Conservation (phyloP, 2,888 invertebrate genomes). For the Archips crataeganus region DNA sequence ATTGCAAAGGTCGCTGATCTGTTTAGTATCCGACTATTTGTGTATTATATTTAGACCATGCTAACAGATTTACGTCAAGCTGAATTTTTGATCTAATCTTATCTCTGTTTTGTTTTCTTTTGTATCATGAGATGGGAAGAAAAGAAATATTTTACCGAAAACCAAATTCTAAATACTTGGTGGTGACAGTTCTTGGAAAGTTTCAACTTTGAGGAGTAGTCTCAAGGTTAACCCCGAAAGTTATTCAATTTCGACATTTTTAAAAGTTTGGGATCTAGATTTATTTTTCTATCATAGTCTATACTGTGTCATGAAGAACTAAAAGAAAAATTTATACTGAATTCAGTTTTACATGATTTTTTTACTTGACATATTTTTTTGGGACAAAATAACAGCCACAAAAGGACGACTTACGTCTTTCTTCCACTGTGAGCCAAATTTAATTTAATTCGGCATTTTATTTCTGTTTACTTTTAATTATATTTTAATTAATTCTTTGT, state of each 20-base stretch:
- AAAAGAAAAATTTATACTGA: too few relatives aligned
- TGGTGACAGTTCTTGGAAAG: slow-evolving; percentile 7
- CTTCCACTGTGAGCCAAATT: not conserved
- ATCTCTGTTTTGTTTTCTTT: not conserved
- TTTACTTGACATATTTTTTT: too few relatives aligned
- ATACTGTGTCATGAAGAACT: too few relatives aligned
- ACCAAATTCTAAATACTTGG: not conserved
- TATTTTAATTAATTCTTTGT: too few relatives aligned
- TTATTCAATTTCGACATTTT: slow-evolving; percentile 1
- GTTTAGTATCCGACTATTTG: slow-evolving; percentile 6
- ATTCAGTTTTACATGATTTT: too few relatives aligned
- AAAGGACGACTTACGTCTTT: not conserved
- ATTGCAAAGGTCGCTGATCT: slow-evolving; percentile 9
- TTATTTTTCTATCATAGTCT: not conserved
- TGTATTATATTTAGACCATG: slow-evolving; percentile 11
- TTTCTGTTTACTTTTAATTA: too few relatives aligned
- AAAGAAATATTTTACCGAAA: not conserved
- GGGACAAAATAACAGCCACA: not conserved
- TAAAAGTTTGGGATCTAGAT: not conserved
- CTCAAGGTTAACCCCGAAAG: not conserved
- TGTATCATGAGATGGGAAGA: not conserved
- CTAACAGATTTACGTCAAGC: slow-evolving; percentile 24
- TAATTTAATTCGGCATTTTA: too few relatives aligned
- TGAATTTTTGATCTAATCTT: slow-evolving; percentile 12
- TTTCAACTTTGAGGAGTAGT: not conserved